Conservation (phyloP, 2,888 invertebrate species). For the Idaea dimidiata region DNA sequence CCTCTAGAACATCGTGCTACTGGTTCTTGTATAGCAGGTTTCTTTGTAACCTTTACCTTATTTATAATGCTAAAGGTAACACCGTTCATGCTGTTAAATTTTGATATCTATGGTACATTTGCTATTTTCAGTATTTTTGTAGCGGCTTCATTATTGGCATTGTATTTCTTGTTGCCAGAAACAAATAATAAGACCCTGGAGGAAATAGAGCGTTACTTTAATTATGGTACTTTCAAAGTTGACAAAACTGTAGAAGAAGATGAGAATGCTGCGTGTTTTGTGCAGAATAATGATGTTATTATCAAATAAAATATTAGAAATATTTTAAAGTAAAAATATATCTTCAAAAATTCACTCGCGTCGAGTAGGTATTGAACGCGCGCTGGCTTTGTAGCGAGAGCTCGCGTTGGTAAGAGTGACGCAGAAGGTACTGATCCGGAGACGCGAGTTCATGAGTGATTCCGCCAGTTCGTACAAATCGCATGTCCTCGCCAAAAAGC, state of each 20-base stretch:
- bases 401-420: no score
- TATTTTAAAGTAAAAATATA: no score
- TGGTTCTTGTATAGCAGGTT: constrained; percentile 33
- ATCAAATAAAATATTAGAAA: not conserved
- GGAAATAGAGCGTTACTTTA: constrained; percentile 27
- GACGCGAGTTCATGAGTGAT: no score
- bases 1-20: constrained; percentile 54
- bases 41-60: constrained; percentile 8
- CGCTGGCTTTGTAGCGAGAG: no score
- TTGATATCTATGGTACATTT: constrained; percentile 3
- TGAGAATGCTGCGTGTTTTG: not conserved
- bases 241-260: not conserved
- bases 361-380: no score
- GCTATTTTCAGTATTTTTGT: not conserved
- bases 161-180: constrained; percentile 20
- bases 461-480: no score
- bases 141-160: not conserved
- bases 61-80: constrained; percentile 5
- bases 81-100: constrained; percentile 1
- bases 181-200: constrained; percentile 27
- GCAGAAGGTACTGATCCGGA: no score
- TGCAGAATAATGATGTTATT: not conserved
- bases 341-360: no score
- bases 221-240: not conserved
- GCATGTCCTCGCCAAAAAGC: no score